These are phyloP conservation scores for Thryonomys swinderianus DNA, from an alignment of 2,113 vertebrate species.

Conservation along the genomic window DNA sequence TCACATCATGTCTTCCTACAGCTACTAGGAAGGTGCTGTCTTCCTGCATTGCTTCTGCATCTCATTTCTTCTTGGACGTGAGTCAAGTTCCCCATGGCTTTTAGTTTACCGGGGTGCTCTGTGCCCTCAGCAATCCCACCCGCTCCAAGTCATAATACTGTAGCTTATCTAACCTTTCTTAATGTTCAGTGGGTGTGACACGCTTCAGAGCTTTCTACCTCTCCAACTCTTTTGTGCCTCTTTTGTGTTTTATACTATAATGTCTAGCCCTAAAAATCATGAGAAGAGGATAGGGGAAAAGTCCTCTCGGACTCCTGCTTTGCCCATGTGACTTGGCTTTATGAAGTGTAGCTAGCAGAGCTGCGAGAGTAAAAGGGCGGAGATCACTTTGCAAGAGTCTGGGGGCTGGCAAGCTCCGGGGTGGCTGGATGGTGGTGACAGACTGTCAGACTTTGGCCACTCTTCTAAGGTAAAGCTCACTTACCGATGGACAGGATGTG, in stretches of 20 bases:
- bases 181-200: background rate
- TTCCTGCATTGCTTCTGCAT: no score
- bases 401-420: fast-evolving
- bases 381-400: fast-evolving
- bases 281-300: background rate
- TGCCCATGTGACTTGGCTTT: background rate
- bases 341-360: background rate
- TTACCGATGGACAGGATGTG: background rate
- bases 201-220: background rate
- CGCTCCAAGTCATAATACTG: background rate
- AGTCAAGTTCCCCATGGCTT: background rate
- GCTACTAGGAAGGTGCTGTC: background rate
- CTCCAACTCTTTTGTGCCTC: slow-evolving; percentile 59
- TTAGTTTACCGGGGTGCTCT: background rate
- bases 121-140: background rate
- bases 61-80: background rate
- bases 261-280: slow-evolving; percentile 35
- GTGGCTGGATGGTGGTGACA: no score
- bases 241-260: slow-evolving; percentile 70
- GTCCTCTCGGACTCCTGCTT: background rate
- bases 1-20: background rate
- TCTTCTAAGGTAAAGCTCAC: background rate
- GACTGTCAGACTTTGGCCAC: background rate
- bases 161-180: background rate
- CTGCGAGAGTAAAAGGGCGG: fast-evolving